Evolutionary conservation across 2,888 invertebrate genomes (phyloP).

Genomic region (Agriopis leucophaearia): DNA sequence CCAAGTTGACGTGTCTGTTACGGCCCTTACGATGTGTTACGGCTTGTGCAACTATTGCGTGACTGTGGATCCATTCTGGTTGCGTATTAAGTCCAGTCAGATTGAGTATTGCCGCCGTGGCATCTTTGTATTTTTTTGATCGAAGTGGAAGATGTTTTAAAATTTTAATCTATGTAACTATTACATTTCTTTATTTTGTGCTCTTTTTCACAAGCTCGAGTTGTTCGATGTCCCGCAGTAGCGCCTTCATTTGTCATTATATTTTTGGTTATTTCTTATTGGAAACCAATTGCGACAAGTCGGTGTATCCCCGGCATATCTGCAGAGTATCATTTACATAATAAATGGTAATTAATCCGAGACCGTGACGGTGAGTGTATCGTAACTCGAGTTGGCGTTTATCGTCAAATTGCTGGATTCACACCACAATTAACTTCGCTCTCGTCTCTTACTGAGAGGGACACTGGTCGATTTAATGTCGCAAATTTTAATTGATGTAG

Average conservation of each 20-base stretch:
- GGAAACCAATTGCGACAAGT: conserved; percentile 47
- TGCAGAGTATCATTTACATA: conserved; percentile 68
- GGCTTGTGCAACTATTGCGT: no score
- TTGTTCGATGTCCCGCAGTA: background rate
- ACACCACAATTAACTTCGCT: conserved; percentile 63
- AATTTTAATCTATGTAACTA: no score
- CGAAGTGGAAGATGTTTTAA: no score
- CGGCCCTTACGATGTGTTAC: no score
- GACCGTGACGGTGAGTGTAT: conserved; percentile 69
- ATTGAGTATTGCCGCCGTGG: no score
- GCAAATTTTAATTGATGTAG: conserved; percentile 51
- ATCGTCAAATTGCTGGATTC: conserved; percentile 65
- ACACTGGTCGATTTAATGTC: conserved; percentile 56
- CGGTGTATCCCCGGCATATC: conserved; percentile 32
- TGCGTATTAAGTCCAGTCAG: no score
- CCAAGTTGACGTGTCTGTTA: no score
- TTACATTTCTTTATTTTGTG: no score
- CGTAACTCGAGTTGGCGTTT: conserved; percentile 57
- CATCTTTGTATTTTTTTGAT: no score
- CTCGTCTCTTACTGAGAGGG: conserved; percentile 3
- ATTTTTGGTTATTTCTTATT: conserved; percentile 31
- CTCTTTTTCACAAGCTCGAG: background rate
- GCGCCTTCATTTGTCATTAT: conserved; percentile 6
- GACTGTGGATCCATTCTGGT: no score
- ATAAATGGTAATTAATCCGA: conserved; percentile 72